Percentiles rank a stretch among this genome's conserved stretches.
Conservation (phyloP, 35 echinoderm and acorn worm species). For the Patiria miniata region DNA sequence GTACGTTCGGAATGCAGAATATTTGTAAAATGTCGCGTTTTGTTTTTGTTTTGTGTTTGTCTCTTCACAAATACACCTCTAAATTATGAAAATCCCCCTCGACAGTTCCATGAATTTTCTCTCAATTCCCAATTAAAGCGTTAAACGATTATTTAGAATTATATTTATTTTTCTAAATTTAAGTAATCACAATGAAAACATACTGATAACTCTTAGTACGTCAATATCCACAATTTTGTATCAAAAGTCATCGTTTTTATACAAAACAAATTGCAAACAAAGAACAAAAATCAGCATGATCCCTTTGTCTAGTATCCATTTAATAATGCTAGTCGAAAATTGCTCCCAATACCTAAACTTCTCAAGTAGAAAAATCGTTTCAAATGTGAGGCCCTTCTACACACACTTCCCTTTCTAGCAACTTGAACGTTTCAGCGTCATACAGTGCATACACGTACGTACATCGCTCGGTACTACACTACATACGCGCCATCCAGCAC, state of each 20-base stretch:
- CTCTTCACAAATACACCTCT: background rate
- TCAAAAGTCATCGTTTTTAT: background rate
- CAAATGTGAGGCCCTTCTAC: too few species aligned
- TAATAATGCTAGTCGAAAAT: too few species aligned
- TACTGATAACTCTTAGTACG: background rate
- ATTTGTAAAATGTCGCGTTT: background rate
- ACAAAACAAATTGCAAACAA: too few species aligned
- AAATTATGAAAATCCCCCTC: background rate
- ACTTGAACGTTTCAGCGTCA: too few species aligned
- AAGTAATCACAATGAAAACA: background rate
- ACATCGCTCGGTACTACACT: too few species aligned
- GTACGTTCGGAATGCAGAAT: background rate
- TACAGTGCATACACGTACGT: too few species aligned
- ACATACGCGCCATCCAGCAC: too few species aligned
- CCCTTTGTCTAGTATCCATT: too few species aligned
- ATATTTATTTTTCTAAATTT: background rate
- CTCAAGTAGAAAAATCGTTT: too few species aligned
- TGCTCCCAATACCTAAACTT: too few species aligned
- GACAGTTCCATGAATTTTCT: background rate
- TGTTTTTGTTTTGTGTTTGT: conserved; percentile 1
- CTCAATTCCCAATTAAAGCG: background rate
- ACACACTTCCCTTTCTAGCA: too few species aligned
- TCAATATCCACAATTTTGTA: background rate
- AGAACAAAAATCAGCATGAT: too few species aligned
- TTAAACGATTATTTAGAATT: background rate